phyloP scores from a whole-genome alignment of 1,140 invertebrate genomes.

The Varroa destructor region DNA sequence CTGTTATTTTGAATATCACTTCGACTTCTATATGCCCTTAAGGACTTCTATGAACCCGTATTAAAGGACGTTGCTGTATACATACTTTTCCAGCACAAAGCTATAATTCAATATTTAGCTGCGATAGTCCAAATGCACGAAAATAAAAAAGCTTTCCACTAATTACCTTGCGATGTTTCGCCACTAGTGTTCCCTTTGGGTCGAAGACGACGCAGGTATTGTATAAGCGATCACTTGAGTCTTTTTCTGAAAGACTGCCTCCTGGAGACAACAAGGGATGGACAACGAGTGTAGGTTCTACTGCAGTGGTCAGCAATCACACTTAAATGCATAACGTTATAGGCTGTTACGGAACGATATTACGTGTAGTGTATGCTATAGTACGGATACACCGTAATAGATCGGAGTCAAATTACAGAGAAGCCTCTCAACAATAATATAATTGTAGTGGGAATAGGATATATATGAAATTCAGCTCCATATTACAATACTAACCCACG shows the following conservation, averaged over 20 bases:
- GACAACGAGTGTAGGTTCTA: not conserved
- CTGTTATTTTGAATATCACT: not conserved
- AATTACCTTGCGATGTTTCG: slow-evolving; percentile 44
- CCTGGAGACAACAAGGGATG: not conserved
- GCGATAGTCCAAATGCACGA: no score
- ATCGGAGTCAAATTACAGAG: not conserved
- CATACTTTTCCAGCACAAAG: not conserved
- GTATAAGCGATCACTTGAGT: slow-evolving; percentile 42
- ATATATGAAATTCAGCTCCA: not conserved
- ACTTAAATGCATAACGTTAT: no score
- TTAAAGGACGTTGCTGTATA: not conserved
- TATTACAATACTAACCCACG: slow-evolving; percentile 9
- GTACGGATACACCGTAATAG: not conserved
- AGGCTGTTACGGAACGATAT: not conserved
- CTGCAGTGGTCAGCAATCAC: not conserved
- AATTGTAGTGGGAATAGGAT: not conserved
- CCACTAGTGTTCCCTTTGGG: slow-evolving; percentile 55
- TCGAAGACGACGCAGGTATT: slow-evolving; percentile 85
- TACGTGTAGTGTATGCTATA: not conserved
- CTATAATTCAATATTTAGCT: no score
- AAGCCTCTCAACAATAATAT: no score
- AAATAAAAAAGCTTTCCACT: not conserved
- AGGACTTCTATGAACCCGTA: not conserved
- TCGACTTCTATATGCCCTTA: not conserved
- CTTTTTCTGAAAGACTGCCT: slow-evolving; percentile 19